Conservation (phyloP, 2,113 vertebrate species). For the Centropristis striata region DNA sequence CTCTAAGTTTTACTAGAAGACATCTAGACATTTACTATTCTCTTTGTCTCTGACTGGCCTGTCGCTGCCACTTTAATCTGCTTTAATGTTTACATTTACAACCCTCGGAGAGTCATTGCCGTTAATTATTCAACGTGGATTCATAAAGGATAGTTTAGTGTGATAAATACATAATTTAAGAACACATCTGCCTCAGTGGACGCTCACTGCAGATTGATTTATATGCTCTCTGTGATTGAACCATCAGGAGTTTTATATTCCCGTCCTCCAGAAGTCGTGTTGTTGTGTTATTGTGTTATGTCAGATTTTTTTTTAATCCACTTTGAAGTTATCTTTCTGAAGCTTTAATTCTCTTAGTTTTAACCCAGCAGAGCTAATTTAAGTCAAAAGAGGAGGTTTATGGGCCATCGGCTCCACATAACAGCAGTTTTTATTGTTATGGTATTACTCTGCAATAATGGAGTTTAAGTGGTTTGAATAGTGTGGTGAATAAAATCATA, state of each 20-base stretch:
- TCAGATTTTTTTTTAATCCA: not conserved
- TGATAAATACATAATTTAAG: slow-evolving; percentile 47
- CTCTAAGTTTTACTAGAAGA: slow-evolving; percentile 27
- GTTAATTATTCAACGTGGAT: slow-evolving; percentile 61
- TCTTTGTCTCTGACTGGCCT: slow-evolving; percentile 44
- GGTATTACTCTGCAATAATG: not conserved
- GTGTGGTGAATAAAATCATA: slow-evolving; percentile 11
- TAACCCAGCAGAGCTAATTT: slow-evolving; percentile 5
- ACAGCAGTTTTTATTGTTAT: slow-evolving; percentile 18
- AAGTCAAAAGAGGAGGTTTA: slow-evolving; percentile 6
- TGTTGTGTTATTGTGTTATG: too few relatives aligned
- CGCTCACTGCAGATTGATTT: slow-evolving; percentile 8
- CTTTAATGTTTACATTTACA: slow-evolving; percentile 55
- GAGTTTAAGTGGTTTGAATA: slow-evolving; percentile 2
- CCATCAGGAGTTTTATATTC: not conserved
- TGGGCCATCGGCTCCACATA: slow-evolving; percentile 5
- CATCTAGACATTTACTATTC: slow-evolving; percentile 45
- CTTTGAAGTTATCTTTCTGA: slow-evolving; percentile 30
- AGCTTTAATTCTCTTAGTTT: slow-evolving; percentile 10
- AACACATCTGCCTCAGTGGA: not conserved
- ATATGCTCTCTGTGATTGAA: not conserved
- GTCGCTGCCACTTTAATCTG: slow-evolving; percentile 48
- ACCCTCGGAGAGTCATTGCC: slow-evolving; percentile 29
- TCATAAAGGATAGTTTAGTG: slow-evolving; percentile 45
- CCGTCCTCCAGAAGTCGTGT: slow-evolving; percentile 1